A percentile compares a stretch with the other conserved stretches of the same genome.
Evolutionary conservation across 2,797 vertebrate species (phyloP).

Genomic region (Lithobates sylvaticus): DNA sequence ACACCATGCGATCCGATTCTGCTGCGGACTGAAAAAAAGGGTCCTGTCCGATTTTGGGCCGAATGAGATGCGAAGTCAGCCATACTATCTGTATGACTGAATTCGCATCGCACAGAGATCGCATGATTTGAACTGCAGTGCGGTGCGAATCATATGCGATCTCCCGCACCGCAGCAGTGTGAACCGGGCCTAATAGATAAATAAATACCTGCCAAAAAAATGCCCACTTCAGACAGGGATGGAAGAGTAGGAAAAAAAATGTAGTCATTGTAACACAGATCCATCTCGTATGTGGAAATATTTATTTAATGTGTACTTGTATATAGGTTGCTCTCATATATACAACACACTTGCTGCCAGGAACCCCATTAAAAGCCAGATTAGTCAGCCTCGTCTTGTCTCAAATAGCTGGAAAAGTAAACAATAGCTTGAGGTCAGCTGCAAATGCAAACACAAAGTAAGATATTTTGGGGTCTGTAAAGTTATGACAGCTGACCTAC

Average conservation of each 20-base stretch:
- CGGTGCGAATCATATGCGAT: too few relatives aligned
- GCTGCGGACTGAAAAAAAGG: too few relatives aligned
- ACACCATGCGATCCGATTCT: too few relatives aligned
- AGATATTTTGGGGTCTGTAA: neutral
- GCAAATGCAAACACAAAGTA: neutral
- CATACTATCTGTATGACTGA: too few relatives aligned
- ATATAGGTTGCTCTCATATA: neutral
- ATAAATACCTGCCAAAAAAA: neutral
- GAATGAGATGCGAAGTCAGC: too few relatives aligned
- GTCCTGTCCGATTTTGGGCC: too few relatives aligned
- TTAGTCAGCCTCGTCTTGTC: neutral
- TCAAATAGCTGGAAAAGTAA: neutral
- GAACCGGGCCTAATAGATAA: too few relatives aligned
- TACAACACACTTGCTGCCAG: constrained; percentile 2
- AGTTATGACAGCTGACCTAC: neutral
- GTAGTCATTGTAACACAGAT: neutral
- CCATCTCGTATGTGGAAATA: neutral
- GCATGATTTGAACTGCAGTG: too few relatives aligned
- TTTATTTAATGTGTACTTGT: constrained; percentile 1
- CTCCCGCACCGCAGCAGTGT: too few relatives aligned
- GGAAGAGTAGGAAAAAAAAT: neutral
- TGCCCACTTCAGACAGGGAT: neutral
- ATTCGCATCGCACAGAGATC: too few relatives aligned
- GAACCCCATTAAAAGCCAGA: neutral
- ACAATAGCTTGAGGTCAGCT: neutral